Conservation (phyloP, 1,140 invertebrate genomes). For the Meteorus sp. region DNA sequence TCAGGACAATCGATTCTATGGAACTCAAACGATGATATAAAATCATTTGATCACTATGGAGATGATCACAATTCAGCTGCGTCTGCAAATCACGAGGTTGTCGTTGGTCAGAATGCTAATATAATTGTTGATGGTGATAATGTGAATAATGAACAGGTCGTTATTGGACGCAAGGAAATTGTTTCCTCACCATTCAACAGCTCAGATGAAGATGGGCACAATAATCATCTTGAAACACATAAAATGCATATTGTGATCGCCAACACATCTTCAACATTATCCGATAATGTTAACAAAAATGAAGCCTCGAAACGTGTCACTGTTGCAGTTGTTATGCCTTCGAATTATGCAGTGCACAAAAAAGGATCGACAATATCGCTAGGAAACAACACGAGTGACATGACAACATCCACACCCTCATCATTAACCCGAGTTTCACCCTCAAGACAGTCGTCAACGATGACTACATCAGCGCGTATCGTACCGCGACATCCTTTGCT, state of each 20-base stretch:
- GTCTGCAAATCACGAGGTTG: conserved; percentile 42
- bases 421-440: background rate
- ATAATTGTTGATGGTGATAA: conserved; percentile 41
- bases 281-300: background rate
- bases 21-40: conserved; percentile 14
- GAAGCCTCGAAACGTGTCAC: conserved; percentile 26
- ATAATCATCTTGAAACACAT: background rate
- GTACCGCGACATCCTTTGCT: too few species aligned
- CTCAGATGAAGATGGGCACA: conserved; percentile 3
- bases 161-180: conserved; percentile 35
- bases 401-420: background rate
- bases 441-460: too few species aligned
- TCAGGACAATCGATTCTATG: background rate
- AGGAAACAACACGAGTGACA: background rate
- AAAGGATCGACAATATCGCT: conserved; percentile 12
- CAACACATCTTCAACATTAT: conserved; percentile 30
- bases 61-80: conserved; percentile 39
- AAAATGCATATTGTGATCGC: conserved; percentile 46
- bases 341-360: conserved; percentile 31
- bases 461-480: too few species aligned
- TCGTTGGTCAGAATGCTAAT: conserved; percentile 43
- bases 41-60: conserved; percentile 31
- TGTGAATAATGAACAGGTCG: conserved; percentile 37
- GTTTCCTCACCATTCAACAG: background rate
- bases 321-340: conserved; percentile 42